Evolutionary conservation across 2,113 vertebrate genomes (phyloP).

Genomic region (Brachyhypopomus occidentalis): DNA sequence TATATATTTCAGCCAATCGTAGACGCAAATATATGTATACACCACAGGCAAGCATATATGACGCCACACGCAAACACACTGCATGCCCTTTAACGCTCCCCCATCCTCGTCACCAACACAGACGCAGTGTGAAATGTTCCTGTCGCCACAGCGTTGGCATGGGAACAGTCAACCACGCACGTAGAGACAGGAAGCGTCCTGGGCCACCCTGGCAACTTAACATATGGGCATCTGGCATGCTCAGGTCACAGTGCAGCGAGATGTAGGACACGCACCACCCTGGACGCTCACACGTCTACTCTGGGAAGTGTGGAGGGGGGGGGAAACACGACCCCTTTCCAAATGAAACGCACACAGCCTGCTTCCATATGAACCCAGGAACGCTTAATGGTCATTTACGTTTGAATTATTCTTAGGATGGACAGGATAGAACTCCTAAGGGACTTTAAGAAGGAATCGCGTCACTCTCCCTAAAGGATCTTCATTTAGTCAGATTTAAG

Average conservation of each 20-base stretch:
- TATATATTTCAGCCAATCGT: background rate
- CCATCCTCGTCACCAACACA: constrained; percentile 11
- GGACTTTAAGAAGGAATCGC: too few relatives aligned
- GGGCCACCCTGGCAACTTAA: constrained; percentile 34
- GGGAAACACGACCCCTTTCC: background rate
- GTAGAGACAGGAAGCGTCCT: constrained; percentile 35
- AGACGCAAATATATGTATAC: background rate
- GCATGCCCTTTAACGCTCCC: background rate
- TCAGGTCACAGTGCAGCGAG: constrained; percentile 27
- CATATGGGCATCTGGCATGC: constrained; percentile 36
- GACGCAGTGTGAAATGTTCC: constrained; percentile 33
- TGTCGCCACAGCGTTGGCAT: constrained; percentile 27
- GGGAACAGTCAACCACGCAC: constrained; percentile 26
- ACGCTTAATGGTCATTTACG: too few relatives aligned
- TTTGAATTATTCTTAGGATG: too few relatives aligned
- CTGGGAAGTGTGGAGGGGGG: background rate
- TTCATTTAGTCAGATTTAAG: background rate
- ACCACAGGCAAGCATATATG: background rate
- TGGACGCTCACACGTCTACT: constrained; percentile 10
- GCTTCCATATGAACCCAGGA: too few relatives aligned
- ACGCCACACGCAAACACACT: background rate
- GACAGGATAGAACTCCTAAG: too few relatives aligned
- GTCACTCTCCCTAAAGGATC: background rate
- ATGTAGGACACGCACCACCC: constrained; percentile 31
- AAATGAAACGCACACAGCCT: too few relatives aligned